phyloP scores from a whole-genome alignment of 2,888 invertebrate genomes.

The Diabrotica balteata region DNA sequence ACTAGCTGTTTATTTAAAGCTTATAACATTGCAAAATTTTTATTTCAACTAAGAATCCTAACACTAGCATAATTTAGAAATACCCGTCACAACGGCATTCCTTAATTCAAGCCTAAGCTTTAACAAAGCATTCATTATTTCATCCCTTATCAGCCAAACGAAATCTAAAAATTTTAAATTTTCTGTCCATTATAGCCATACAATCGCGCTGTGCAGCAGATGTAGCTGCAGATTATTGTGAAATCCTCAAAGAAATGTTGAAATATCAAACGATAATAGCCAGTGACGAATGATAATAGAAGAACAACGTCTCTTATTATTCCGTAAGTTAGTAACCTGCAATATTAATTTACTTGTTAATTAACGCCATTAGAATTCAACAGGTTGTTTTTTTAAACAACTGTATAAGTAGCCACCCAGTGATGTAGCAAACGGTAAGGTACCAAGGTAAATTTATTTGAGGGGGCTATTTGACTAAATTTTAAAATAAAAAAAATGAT shows the following conservation, averaged over 20 bases:
- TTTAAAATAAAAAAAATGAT: too few species aligned
- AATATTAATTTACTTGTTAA: conserved; percentile 7
- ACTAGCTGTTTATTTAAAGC: too few species aligned
- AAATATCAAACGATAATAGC: conserved; percentile 12
- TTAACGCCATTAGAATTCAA: not conserved
- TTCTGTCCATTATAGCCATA: conserved; percentile 4
- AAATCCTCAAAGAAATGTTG: conserved; percentile 16
- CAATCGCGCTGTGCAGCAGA: conserved; percentile 15
- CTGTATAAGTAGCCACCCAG: not conserved
- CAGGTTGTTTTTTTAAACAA: conserved; percentile 1
- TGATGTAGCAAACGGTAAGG: not conserved
- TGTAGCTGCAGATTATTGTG: conserved; percentile 21
- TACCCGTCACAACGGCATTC: conserved; percentile 5
- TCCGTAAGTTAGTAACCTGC: conserved; percentile 2
- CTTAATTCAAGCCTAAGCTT: conserved; percentile 3
- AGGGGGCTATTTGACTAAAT: too few species aligned
- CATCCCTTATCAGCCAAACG: conserved; percentile 1
- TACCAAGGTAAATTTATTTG: too few species aligned
- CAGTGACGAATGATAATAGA: conserved; percentile 9
- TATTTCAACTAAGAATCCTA: not conserved
- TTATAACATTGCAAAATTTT: too few species aligned
- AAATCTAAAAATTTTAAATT: conserved; percentile 5
- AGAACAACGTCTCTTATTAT: conserved; percentile 6
- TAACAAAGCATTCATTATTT: conserved; percentile 12
- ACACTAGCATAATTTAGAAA: not conserved